Conservation (phyloP, 1,140 invertebrate genomes). For the Penaeus vannamei region DNA sequence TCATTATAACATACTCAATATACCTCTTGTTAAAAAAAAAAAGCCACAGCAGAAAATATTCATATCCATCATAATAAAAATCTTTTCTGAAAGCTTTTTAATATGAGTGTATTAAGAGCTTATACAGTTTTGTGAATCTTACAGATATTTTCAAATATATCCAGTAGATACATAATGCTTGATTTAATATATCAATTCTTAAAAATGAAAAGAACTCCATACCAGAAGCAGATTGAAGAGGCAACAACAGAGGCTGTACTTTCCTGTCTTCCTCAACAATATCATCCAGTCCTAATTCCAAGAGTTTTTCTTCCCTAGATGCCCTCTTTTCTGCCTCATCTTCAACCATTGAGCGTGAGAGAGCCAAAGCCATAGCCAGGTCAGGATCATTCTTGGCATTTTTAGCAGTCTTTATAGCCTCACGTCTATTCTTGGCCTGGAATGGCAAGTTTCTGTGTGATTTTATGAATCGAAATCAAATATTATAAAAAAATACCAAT, state of each 20-base stretch:
- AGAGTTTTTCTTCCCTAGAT: constrained; percentile 47
- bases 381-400: constrained; percentile 45
- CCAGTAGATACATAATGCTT: too few relatives aligned
- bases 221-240: constrained; percentile 78
- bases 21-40: too few relatives aligned
- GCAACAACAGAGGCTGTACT: constrained; percentile 75
- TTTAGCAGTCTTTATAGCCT: not conserved
- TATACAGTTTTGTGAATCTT: too few relatives aligned
- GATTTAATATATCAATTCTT: too few relatives aligned
- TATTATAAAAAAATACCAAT: too few relatives aligned
- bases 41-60: too few relatives aligned
- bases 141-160: too few relatives aligned
- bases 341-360: constrained; percentile 57
- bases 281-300: constrained; percentile 41
- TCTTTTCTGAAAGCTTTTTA: too few relatives aligned
- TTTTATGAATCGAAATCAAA: too few relatives aligned
- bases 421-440: not conserved
- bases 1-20: too few relatives aligned
- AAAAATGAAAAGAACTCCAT: not conserved
- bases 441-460: not conserved
- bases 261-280: constrained; percentile 59
- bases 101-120: too few relatives aligned
- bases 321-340: constrained; percentile 38
- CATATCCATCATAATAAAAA: too few relatives aligned
- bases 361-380: constrained; percentile 53